Conservation (phyloP, 2,113 vertebrate species). For the Dicerorhinus sumatrensis region DNA sequence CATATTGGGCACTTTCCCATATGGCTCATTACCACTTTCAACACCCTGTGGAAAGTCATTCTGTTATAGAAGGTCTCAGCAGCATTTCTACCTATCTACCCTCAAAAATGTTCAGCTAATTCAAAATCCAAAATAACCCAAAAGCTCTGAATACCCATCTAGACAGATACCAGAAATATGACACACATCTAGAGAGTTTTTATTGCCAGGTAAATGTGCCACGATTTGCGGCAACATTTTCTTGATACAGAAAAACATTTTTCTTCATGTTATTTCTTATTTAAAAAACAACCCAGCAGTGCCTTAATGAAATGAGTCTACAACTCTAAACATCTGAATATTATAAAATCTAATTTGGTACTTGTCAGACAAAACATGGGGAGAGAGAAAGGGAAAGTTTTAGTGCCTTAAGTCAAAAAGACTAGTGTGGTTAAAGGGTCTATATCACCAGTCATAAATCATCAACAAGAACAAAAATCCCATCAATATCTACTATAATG, state of each 20-base stretch:
- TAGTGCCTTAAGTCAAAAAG: constrained; percentile 52
- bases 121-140: constrained; percentile 18
- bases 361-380: constrained; percentile 62
- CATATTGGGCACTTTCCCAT: constrained; percentile 8
- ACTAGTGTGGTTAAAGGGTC: constrained; percentile 32
- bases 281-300: constrained; percentile 21
- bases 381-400: constrained; percentile 40
- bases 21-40: constrained; percentile 41
- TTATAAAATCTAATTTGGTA: constrained; percentile 68
- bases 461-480: constrained; percentile 28
- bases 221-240: constrained; percentile 54
- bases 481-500: constrained; percentile 50
- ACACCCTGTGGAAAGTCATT: neutral
- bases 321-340: constrained; percentile 56
- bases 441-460: constrained; percentile 45
- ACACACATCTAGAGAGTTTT: neutral
- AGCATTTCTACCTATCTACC: neutral
- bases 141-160: neutral
- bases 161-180: neutral
- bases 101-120: neutral
- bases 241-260: constrained; percentile 47
- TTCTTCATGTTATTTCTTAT: constrained; percentile 60
- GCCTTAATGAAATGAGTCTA: constrained; percentile 50
- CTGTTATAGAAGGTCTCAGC: neutral
- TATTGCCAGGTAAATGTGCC: neutral